A percentile compares a stretch with the other conserved stretches of the same genome.
Evolutionary conservation across 2,797 vertebrate genomes (phyloP).

Genomic region (Poeciliopsis paucimaculata): DNA sequence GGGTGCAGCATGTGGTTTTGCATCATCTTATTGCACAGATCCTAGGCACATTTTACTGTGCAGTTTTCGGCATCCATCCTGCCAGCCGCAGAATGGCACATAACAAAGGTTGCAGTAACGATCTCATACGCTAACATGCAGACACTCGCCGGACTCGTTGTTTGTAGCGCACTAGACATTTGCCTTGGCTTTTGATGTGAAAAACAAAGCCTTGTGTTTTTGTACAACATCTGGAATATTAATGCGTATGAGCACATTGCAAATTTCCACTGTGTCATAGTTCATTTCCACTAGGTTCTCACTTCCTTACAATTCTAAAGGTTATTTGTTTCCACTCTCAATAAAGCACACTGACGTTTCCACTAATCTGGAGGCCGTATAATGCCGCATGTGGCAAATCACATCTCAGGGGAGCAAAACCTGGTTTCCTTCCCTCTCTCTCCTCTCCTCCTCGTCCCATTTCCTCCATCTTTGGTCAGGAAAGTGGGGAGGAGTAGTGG

Average conservation of each 20-base stretch:
- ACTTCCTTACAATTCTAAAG: background rate
- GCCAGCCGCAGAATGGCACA: background rate
- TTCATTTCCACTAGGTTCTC: background rate
- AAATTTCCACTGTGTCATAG: background rate
- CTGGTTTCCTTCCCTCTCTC: background rate
- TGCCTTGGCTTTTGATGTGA: background rate
- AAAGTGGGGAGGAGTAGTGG: background rate
- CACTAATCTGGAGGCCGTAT: background rate
- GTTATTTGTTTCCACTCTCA: background rate
- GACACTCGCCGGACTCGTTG: background rate
- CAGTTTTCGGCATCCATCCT: background rate
- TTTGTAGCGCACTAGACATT: background rate
- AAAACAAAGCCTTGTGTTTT: background rate
- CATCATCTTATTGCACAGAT: background rate
- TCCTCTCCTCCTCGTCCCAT: background rate
- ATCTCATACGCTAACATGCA: background rate
- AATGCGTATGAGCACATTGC: background rate
- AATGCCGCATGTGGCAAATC: background rate
- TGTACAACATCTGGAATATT: conserved; percentile 3
- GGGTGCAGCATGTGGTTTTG: background rate
- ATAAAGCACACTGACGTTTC: background rate
- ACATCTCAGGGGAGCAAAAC: background rate
- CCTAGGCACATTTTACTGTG: background rate
- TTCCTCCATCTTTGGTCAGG: background rate
- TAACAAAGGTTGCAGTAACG: background rate